phyloP scores from a whole-genome alignment of 2,888 invertebrate species.

The Bedellia somnulentella region DNA sequence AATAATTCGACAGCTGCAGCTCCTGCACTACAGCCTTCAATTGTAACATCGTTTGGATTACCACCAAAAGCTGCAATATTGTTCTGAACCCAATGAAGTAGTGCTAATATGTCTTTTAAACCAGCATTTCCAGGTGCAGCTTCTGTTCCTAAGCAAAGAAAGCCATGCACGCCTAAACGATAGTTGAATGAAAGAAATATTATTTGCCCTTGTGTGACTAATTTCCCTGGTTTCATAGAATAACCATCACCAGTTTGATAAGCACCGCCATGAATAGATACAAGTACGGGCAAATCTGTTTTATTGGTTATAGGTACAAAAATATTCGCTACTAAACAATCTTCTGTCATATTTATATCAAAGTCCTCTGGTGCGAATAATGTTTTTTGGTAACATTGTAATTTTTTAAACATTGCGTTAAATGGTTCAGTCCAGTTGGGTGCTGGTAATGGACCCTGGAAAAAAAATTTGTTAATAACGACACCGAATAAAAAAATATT shows the following conservation, averaged over 20 bases:
- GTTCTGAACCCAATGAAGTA: conserved; percentile 24
- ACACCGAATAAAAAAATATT: neutral
- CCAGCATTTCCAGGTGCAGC: conserved; percentile 25
- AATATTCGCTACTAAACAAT: conserved; percentile 9
- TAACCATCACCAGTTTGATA: conserved; percentile 13
- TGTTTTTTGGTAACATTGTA: conserved; percentile 1
- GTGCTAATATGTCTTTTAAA: conserved; percentile 31
- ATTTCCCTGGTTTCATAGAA: conserved; percentile 4
- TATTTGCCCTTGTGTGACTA: conserved; percentile 11
- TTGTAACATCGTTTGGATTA: too few relatives aligned
- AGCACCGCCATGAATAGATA: conserved; percentile 19
- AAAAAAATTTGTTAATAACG: too few relatives aligned
- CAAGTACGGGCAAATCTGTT: conserved; percentile 17
- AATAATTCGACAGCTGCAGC: conserved; percentile 23
- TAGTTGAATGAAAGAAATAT: too few relatives aligned
- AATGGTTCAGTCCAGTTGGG: neutral
- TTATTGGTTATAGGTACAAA: conserved; percentile 15
- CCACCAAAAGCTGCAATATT: too few relatives aligned
- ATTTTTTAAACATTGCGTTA: neutral
- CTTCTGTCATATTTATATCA: too few relatives aligned
- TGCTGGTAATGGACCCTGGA: conserved; percentile 3
- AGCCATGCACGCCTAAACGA: conserved; percentile 18
- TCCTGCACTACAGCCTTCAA: too few relatives aligned
- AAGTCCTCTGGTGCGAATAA: neutral
- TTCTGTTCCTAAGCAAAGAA: conserved; percentile 20